A percentile compares a stretch with the other conserved stretches of the same genome.
Conservation (phyloP, 1,140 invertebrate genomes). For the Drosophila repletoides region DNA sequence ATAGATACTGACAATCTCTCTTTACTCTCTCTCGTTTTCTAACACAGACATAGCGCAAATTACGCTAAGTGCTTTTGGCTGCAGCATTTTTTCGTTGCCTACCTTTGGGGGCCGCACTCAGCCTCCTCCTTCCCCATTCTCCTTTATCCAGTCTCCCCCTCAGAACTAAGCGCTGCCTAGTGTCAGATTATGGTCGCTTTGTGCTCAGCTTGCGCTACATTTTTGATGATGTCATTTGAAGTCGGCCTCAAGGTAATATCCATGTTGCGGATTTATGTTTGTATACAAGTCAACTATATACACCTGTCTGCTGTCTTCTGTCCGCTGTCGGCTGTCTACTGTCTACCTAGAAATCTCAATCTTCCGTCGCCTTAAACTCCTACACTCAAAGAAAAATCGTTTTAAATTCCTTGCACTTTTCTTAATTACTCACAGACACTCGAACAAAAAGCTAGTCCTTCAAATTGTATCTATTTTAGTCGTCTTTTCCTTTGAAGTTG, state of each 20-base stretch:
- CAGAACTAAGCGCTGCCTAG: slow-evolving; percentile 72
- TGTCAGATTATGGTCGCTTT: slow-evolving; percentile 78
- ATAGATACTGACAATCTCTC: background rate
- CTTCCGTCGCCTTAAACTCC: background rate
- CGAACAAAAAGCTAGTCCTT: too few relatives aligned
- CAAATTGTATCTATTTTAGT: too few relatives aligned
- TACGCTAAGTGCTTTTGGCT: slow-evolving; percentile 78
- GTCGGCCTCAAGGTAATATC: slow-evolving; percentile 62
- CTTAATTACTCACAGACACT: too few relatives aligned
- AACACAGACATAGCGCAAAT: slow-evolving; percentile 53
- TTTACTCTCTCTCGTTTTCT: slow-evolving; percentile 14
- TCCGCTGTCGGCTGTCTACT: too few relatives aligned
- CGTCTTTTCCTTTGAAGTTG: too few relatives aligned
- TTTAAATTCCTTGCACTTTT: too few relatives aligned
- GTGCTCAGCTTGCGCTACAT: slow-evolving; percentile 64
- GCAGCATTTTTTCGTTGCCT: slow-evolving; percentile 59
- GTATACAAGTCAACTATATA: too few relatives aligned
- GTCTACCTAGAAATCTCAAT: too few relatives aligned
- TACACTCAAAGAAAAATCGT: too few relatives aligned
- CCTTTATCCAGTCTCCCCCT: slow-evolving; percentile 13
- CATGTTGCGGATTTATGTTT: slow-evolving; percentile 64
- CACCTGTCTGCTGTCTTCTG: too few relatives aligned
- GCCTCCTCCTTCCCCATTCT: background rate
- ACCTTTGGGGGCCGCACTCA: slow-evolving; percentile 38
- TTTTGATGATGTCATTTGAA: slow-evolving; percentile 80